Percentiles rank a stretch among this genome's conserved stretches.
phyloP scores from a whole-genome alignment of 2,888 invertebrate genomes.

The Callinectes sapidus region DNA sequence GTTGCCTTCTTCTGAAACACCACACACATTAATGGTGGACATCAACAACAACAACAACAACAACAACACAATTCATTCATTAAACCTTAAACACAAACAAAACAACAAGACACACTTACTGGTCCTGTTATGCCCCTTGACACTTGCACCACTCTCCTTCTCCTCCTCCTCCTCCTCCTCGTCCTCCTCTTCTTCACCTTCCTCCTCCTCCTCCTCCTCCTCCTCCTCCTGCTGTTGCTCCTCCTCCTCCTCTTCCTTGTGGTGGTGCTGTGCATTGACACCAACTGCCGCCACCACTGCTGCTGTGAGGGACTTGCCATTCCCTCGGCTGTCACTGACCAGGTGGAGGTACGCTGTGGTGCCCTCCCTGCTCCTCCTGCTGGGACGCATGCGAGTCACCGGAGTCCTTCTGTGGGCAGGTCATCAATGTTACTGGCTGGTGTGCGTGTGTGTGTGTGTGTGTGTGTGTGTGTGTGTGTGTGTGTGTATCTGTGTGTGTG shows the following conservation, averaged over 20 bases:
- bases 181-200: constrained; percentile 50
- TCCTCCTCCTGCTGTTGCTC: constrained; percentile 54
- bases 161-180: constrained; percentile 60
- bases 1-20: neutral
- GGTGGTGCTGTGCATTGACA: constrained; percentile 41
- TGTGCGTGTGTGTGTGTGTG: neutral
- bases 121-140: constrained; percentile 51
- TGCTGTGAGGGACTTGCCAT: constrained; percentile 36
- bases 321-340: constrained; percentile 44
- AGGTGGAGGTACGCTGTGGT: constrained; percentile 62
- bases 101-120: constrained; percentile 53
- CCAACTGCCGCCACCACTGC: constrained; percentile 41
- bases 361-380: constrained; percentile 63
- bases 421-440: neutral
- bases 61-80: neutral
- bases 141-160: constrained; percentile 23
- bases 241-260: constrained; percentile 45
- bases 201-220: constrained; percentile 49
- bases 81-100: neutral
- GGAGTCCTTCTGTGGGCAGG: neutral
- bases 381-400: constrained; percentile 55
- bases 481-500: neutral
- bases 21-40: neutral
- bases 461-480: neutral
- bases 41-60: neutral